Conservation (phyloP, 2,888 invertebrate genomes). For the Phoenoteleia sp. region DNA sequence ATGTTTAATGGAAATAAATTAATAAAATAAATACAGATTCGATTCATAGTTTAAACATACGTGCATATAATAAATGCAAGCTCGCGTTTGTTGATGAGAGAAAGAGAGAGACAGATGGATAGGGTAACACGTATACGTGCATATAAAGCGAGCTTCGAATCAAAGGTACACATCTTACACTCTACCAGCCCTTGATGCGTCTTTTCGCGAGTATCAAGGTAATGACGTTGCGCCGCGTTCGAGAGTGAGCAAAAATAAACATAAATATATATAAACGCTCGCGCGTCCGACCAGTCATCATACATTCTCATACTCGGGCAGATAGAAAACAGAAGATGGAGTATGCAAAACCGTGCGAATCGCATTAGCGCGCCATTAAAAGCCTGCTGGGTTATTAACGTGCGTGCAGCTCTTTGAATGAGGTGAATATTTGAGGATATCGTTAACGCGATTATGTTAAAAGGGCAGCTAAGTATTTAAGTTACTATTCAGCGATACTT, state of each 20-base stretch:
- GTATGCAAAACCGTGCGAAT: conserved; percentile 44
- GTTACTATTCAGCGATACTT: conserved; percentile 2
- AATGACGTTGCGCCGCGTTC: conserved; percentile 59
- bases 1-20: conserved; percentile 39
- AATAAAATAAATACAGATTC: conserved; percentile 63
- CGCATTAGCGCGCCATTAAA: conserved; percentile 58
- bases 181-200: conserved; percentile 33
- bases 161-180: conserved; percentile 53
- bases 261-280: conserved; percentile 67
- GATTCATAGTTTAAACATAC: conserved; percentile 73
- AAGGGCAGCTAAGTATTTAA: conserved; percentile 26
- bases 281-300: conserved; percentile 50
- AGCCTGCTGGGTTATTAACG: conserved; percentile 67
- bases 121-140: conserved; percentile 8
- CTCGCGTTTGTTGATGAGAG: conserved; percentile 72
- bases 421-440: conserved; percentile 58
- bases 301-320: conserved; percentile 1
- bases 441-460: conserved; percentile 55
- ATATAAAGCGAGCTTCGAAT: conserved; percentile 31
- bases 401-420: conserved; percentile 38
- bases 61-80: conserved; percentile 55
- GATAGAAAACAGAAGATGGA: conserved; percentile 21
- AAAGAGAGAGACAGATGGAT: conserved; percentile 45
- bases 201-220: conserved; percentile 60
- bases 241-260: conserved; percentile 56